A percentile compares a stretch with the other conserved stretches of the same genome.
Evolutionary conservation across 2,888 invertebrate species (phyloP).

Genomic region (Desoria tigrina): DNA sequence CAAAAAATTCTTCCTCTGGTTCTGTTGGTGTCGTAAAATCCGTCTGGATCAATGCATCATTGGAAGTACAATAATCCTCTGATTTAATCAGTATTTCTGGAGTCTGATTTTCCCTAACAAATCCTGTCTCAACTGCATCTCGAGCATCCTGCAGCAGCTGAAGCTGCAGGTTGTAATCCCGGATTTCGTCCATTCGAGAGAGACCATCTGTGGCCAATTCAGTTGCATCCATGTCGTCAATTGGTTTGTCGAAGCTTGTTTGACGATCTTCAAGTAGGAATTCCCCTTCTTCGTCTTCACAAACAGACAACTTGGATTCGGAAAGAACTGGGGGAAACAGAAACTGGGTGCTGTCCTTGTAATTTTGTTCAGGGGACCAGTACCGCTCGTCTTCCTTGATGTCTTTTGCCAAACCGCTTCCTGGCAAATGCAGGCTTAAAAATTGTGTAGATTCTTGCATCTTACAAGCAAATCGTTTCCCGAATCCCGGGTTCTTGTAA

Average conservation of each 20-base stretch:
- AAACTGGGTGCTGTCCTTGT: slow-evolving; percentile 32
- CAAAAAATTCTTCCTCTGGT: too few species aligned
- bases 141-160: neutral
- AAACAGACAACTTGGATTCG: slow-evolving; percentile 25
- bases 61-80: too few species aligned
- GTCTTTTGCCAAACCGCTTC: neutral
- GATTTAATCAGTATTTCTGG: too few species aligned
- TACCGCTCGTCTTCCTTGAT: neutral
- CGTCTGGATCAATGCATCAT: too few species aligned
- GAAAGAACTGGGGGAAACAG: slow-evolving; percentile 33
- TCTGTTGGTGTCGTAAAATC: too few species aligned
- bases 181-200: slow-evolving; percentile 10
- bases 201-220: neutral
- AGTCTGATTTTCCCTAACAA: neutral
- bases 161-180: slow-evolving; percentile 5
- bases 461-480: slow-evolving; percentile 19
- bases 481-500: slow-evolving; percentile 34
- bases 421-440: neutral
- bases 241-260: neutral
- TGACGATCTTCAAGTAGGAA: neutral
- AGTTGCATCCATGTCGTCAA: neutral
- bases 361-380: slow-evolving; percentile 11
- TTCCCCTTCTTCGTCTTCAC: slow-evolving; percentile 22
- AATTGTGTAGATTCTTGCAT: neutral
- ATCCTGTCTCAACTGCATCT: neutral